Evolutionary conservation across 2,888 invertebrate genomes (phyloP).

Genomic region (Xestobium rufovillosum): DNA sequence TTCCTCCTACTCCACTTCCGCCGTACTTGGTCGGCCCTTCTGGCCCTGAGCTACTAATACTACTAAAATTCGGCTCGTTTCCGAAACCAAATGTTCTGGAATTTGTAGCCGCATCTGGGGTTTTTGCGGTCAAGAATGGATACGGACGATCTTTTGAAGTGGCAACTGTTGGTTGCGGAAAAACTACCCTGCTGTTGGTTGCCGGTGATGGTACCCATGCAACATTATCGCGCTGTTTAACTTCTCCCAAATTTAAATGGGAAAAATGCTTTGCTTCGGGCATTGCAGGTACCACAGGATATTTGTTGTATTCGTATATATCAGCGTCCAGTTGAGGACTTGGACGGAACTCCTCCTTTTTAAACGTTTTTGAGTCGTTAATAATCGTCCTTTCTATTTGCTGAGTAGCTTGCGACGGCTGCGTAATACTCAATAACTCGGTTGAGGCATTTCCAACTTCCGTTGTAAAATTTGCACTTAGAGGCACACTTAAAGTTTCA

Average conservation of each 20-base stretch:
- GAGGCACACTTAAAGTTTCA: no score
- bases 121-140: conserved; percentile 23
- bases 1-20: conserved; percentile 5
- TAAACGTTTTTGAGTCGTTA: background rate
- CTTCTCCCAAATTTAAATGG: conserved; percentile 14
- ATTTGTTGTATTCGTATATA: conserved; percentile 43
- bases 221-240: conserved; percentile 15
- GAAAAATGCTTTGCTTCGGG: conserved; percentile 33
- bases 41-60: background rate
- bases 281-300: conserved; percentile 37
- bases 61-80: background rate
- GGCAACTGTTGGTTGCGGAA: conserved; percentile 25
- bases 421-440: conserved; percentile 20
- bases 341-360: conserved; percentile 42
- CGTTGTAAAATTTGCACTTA: no score
- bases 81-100: conserved; percentile 8
- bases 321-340: conserved; percentile 48
- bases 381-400: conserved; percentile 20
- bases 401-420: conserved; percentile 21
- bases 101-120: conserved; percentile 7
- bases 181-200: conserved; percentile 28
- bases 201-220: conserved; percentile 42
- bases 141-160: conserved; percentile 31
- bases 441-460: no score
- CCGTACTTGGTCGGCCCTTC: background rate